A percentile compares a stretch with the other conserved stretches of the same genome.
Conservation (phyloP, 2,888 invertebrate species). For the Alviniconcha strummeri region DNA sequence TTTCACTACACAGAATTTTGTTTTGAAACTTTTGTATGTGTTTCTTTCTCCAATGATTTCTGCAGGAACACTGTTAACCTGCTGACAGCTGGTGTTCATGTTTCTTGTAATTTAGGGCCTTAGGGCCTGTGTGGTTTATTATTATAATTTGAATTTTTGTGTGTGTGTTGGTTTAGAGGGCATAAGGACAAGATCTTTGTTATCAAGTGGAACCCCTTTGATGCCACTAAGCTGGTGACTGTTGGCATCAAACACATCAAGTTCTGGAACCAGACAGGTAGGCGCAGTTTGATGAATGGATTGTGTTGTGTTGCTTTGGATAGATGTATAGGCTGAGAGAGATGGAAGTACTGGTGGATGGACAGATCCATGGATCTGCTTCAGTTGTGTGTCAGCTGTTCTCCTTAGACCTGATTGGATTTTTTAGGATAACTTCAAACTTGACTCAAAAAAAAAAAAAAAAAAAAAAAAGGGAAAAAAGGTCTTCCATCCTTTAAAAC, state of each 20-base stretch:
- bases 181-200: constrained; percentile 75
- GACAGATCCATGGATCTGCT: no score
- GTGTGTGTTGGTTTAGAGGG: constrained; percentile 61
- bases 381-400: no score
- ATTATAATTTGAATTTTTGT: neutral
- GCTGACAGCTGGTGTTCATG: neutral
- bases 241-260: constrained; percentile 75
- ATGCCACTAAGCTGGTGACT: constrained; percentile 70
- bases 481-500: no score
- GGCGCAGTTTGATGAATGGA: neutral
- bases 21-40: neutral
- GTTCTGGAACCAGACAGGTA: constrained; percentile 74
- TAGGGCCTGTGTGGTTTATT: no score
- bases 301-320: no score
- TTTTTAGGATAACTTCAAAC: no score
- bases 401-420: no score
- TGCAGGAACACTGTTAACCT: no score
- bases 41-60: neutral
- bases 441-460: no score
- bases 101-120: neutral
- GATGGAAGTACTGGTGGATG: no score
- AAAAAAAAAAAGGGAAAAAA: no score
- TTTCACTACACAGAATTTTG: neutral
- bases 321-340: no score
- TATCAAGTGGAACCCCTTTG: constrained; percentile 74